phyloP scores from a whole-genome alignment of 1,140 invertebrate genomes.

The Psix sp. region DNA sequence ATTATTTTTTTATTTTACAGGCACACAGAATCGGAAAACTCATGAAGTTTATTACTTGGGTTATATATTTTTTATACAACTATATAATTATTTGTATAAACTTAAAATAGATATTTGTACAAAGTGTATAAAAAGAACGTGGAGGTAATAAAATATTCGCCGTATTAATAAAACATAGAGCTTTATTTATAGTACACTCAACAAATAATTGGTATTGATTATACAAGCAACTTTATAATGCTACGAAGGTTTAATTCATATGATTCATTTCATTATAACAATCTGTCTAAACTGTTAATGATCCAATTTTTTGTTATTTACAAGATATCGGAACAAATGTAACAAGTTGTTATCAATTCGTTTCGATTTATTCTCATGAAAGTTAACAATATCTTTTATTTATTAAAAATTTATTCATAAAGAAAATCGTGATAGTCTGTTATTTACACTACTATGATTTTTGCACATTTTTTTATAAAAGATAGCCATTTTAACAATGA shows the following conservation, averaged over 20 bases:
- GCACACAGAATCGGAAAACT: no score
- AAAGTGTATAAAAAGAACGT: background rate
- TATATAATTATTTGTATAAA: background rate
- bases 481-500: slow-evolving; percentile 48
- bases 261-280: slow-evolving; percentile 59
- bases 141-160: slow-evolving; percentile 1
- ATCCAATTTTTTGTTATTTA: slow-evolving; percentile 70
- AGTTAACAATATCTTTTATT: slow-evolving; percentile 66
- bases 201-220: slow-evolving; percentile 69
- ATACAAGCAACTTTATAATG: slow-evolving; percentile 67
- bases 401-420: slow-evolving; percentile 64
- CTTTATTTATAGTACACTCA: slow-evolving; percentile 73
- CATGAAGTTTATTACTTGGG: background rate
- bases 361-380: slow-evolving; percentile 62
- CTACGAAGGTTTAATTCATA: slow-evolving; percentile 59
- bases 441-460: slow-evolving; percentile 65
- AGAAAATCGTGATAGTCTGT: slow-evolving; percentile 62
- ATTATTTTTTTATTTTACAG: no score
- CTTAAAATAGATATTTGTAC: background rate
- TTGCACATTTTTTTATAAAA: slow-evolving; percentile 35
- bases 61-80: background rate
- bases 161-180: slow-evolving; percentile 73
- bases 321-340: slow-evolving; percentile 66
- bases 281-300: slow-evolving; percentile 62
- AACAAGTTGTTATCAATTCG: slow-evolving; percentile 68